Evolutionary conservation across 1,140 invertebrate species (phyloP).

Genomic region (Pentalonia nigronervosa): DNA sequence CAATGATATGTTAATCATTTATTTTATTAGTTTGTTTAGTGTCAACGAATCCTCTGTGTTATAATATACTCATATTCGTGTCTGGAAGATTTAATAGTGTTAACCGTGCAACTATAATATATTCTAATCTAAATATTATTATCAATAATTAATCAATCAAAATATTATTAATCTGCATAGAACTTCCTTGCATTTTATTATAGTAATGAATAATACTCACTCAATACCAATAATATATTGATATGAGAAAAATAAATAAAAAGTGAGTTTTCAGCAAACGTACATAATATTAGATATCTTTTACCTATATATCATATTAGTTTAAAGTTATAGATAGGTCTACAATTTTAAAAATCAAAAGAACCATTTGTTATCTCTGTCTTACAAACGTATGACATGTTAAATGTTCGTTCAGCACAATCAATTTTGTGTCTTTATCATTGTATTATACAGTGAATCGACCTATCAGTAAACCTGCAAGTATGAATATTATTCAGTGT

Average conservation of each 20-base stretch:
- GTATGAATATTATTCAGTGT: background rate
- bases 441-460: background rate
- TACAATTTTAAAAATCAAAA: background rate
- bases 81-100: background rate
- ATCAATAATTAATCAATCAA: background rate
- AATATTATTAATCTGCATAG: background rate
- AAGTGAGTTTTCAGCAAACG: background rate
- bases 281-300: background rate
- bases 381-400: background rate
- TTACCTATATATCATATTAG: background rate
- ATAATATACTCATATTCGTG: background rate
- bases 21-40: background rate
- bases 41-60: background rate
- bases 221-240: background rate
- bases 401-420: background rate
- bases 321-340: background rate
- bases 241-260: background rate
- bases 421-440: background rate
- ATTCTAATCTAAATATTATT: background rate
- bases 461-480: background rate
- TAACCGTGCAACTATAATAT: background rate
- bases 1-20: background rate
- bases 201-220: background rate
- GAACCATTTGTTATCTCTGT: background rate
- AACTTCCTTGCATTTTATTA: too few species aligned